These are phyloP conservation scores for Proterorhinus semilunaris DNA, from an alignment of 2,113 vertebrate species.

Conservation along the genomic window DNA sequence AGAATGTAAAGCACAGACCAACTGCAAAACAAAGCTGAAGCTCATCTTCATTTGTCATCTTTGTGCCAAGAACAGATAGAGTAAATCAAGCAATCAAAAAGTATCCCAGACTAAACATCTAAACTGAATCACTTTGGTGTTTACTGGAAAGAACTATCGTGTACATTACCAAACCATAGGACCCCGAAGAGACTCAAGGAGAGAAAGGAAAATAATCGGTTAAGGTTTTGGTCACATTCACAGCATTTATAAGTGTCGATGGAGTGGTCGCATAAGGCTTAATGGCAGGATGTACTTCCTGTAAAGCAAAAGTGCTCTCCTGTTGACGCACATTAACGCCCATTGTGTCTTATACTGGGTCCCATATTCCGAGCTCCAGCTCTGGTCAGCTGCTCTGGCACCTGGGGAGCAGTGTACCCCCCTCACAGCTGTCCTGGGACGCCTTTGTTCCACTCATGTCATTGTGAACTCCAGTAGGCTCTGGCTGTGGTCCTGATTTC, in stretches of 20 bases:
- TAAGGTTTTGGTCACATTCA: neutral
- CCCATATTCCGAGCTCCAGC: conserved; percentile 18
- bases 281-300: conserved; percentile 24
- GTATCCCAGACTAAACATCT: too few relatives aligned
- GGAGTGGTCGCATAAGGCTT: neutral
- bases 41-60: neutral
- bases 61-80: neutral
- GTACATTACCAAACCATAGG: too few relatives aligned
- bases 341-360: conserved; percentile 33
- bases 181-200: too few relatives aligned
- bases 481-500: conserved; percentile 56
- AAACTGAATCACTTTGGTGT: too few relatives aligned
- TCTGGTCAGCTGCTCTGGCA: conserved; percentile 32
- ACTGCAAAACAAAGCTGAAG: neutral
- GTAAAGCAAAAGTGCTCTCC: conserved; percentile 16
- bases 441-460: conserved; percentile 62
- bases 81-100: too few relatives aligned
- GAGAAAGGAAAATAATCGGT: too few relatives aligned
- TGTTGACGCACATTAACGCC: conserved; percentile 39
- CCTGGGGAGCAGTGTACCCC: conserved; percentile 50
- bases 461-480: conserved; percentile 57
- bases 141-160: too few relatives aligned
- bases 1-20: too few relatives aligned
- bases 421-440: conserved; percentile 41
- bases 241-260: neutral